phyloP scores from a whole-genome alignment of 2,797 vertebrate species.

The Agapornis canus region DNA sequence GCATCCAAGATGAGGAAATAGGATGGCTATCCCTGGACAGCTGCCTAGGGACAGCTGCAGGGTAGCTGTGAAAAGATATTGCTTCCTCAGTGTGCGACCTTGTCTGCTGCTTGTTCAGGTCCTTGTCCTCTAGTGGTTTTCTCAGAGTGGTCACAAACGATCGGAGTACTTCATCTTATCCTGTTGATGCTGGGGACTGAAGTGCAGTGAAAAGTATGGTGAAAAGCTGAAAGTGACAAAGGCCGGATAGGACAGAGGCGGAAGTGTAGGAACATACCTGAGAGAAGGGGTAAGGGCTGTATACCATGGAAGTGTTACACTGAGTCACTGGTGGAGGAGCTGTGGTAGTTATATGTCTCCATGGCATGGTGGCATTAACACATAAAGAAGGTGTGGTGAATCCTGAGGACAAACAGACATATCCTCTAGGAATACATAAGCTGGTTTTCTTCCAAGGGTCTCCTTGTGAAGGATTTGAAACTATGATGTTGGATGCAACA shows the following conservation, averaged over 20 bases:
- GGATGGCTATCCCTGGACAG: not conserved
- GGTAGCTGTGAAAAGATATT: not conserved
- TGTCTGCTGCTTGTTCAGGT: not conserved
- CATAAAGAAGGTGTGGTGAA: not conserved
- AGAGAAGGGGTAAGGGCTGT: not conserved
- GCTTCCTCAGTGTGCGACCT: not conserved
- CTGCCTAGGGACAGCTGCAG: slow-evolving; percentile 18
- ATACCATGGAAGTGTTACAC: not conserved
- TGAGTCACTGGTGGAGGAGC: not conserved
- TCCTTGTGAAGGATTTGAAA: not conserved
- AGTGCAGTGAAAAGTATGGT: not conserved
- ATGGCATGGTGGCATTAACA: not conserved
- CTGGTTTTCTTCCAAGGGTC: not conserved
- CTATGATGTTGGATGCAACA: not conserved
- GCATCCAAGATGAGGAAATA: not conserved
- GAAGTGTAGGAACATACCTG: not conserved
- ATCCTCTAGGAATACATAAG: not conserved
- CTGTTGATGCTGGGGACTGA: not conserved
- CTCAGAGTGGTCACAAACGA: not conserved
- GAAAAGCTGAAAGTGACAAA: not conserved
- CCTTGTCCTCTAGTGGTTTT: not conserved
- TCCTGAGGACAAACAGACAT: not conserved
- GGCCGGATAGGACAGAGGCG: not conserved
- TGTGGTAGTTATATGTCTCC: not conserved
- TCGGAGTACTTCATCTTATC: not conserved